These are phyloP conservation scores for Chirona hameri DNA, from an alignment of 2,888 invertebrate genomes.

Conservation along the genomic window DNA sequence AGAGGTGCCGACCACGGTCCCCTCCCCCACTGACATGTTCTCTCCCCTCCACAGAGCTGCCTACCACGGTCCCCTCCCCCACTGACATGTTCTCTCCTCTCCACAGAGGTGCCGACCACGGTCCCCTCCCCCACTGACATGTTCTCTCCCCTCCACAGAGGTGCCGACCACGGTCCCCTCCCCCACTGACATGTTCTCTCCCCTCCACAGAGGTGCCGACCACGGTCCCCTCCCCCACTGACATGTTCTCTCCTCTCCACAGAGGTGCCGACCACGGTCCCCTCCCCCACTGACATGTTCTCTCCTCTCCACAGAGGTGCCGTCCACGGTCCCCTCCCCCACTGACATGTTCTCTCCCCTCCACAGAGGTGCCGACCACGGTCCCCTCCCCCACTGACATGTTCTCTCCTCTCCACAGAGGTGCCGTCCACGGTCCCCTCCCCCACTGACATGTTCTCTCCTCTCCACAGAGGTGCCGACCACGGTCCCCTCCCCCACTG, in stretches of 20 bases:
- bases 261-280: constrained; percentile 29
- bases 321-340: background rate
- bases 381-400: background rate
- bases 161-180: too few relatives aligned
- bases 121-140: constrained; percentile 35
- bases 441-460: too few relatives aligned
- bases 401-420: background rate
- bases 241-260: background rate
- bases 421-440: constrained; percentile 22
- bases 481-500: background rate
- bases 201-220: constrained; percentile 29
- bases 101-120: constrained; percentile 29
- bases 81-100: too few relatives aligned
- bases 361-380: constrained; percentile 28
- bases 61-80: too few relatives aligned
- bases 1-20: constrained; percentile 29
- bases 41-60: too few relatives aligned
- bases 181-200: too few relatives aligned
- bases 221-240: constrained; percentile 35
- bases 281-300: too few relatives aligned
- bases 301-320: constrained; percentile 4
- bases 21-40: constrained; percentile 36
- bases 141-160: too few relatives aligned
- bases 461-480: constrained; percentile 28
- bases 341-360: too few relatives aligned